Evolutionary conservation across 2,888 invertebrate species (phyloP).

Genomic region (Loripinus fragilis): DNA sequence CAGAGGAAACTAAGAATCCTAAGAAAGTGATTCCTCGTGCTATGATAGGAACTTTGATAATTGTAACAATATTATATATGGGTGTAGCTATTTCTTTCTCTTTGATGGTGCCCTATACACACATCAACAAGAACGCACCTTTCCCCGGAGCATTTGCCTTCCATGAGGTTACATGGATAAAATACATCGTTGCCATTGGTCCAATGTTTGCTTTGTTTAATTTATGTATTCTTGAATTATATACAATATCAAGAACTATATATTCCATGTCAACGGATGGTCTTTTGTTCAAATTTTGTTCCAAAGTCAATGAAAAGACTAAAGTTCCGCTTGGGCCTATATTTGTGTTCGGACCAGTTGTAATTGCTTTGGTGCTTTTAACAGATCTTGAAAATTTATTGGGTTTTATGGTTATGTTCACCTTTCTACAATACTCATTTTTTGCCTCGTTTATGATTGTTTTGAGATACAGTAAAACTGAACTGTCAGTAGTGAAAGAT

Average conservation of each 20-base stretch:
- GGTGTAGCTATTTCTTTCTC: conserved; percentile 68
- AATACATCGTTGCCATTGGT: conserved; percentile 74
- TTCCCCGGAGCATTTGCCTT: conserved; percentile 77
- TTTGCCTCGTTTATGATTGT: conserved; percentile 95
- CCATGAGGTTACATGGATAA: conserved; percentile 75
- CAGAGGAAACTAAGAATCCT: conserved; percentile 83
- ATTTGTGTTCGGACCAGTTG: conserved; percentile 69
- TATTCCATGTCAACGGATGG: conserved; percentile 97
- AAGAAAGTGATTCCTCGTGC: conserved; percentile 82
- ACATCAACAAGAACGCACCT: conserved; percentile 75
- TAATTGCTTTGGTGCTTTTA: conserved; percentile 89
- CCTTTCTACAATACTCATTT: conserved; percentile 88
- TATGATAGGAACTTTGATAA: conserved; percentile 69
- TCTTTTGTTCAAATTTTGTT: conserved; percentile 88
- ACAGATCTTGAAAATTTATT: conserved; percentile 94
- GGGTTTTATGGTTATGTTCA: conserved; percentile 93
- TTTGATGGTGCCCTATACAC: conserved; percentile 74
- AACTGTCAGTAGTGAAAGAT: not conserved
- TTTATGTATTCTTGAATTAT: conserved; percentile 89
- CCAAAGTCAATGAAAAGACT: conserved; percentile 90
- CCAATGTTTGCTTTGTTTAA: conserved; percentile 77
- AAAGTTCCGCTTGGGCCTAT: conserved; percentile 84
- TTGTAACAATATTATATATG: conserved; percentile 74
- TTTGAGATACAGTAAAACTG: conserved; percentile 87
- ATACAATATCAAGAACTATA: conserved; percentile 92